Conservation (phyloP, 2,797 vertebrate species). For the Hydrolagus colliei region DNA sequence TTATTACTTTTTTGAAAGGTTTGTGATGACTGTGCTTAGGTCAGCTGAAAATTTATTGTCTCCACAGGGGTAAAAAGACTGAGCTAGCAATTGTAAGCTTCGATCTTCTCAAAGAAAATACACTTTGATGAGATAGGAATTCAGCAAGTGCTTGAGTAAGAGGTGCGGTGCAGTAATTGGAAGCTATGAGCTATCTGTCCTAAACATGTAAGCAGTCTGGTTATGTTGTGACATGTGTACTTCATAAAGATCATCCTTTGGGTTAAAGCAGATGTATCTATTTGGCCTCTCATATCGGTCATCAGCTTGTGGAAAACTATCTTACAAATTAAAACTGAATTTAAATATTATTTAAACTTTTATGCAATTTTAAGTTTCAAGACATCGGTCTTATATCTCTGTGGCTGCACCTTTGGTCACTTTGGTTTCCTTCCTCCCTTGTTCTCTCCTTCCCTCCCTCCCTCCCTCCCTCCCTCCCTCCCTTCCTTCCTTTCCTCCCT, state of each 20-base stretch:
- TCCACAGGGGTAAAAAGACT: background rate
- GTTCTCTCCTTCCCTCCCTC: no score
- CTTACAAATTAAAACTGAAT: no score
- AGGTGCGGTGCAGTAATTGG: background rate
- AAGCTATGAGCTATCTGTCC: background rate
- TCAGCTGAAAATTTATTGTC: background rate
- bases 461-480: no score
- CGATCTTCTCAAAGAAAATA: background rate
- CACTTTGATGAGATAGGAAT: background rate
- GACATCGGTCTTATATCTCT: no score
- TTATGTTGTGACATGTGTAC: no score
- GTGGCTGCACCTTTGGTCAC: no score
- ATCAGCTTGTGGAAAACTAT: no score
- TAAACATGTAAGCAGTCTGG: background rate
- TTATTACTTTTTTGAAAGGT: background rate
- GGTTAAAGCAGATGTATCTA: background rate
- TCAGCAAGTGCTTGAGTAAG: background rate
- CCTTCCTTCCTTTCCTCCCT: no score
- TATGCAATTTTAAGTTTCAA: no score
- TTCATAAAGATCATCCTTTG: background rate
- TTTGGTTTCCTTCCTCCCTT: no score
- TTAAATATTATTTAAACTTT: no score
- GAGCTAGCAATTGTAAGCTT: background rate
- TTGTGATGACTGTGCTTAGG: background rate
- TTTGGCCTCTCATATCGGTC: no score